Conservation (phyloP, 2,113 vertebrate species). For the Syngnathoides biaculeatus region DNA sequence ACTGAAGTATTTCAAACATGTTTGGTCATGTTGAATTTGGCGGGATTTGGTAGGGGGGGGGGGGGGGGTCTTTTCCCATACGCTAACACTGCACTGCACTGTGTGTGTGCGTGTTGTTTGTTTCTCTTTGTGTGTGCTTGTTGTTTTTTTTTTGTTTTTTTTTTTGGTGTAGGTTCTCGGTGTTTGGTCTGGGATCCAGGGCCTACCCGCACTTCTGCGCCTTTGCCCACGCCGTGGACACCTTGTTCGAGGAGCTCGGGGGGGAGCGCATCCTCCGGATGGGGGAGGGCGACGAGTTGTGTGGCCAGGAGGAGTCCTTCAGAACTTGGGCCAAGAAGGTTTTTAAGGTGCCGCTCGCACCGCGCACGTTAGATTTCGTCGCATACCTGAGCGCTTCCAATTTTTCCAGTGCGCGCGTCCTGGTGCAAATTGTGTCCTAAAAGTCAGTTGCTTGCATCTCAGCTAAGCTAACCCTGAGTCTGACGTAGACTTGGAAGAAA, state of each 20-base stretch:
- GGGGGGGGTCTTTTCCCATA: not conserved
- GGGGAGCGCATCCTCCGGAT: constrained; percentile 96
- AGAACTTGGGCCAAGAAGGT: constrained; percentile 98
- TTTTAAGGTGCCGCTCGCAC: constrained; percentile 79
- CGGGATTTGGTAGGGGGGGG: not conserved
- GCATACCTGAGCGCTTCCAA: too few species aligned
- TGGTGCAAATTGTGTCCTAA: too few species aligned
- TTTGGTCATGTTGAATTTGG: not conserved
- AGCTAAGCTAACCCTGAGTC: too few species aligned
- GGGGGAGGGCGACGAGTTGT: constrained; percentile 96
- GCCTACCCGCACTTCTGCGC: constrained; percentile 98
- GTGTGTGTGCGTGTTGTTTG: not conserved
- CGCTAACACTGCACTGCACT: not conserved
- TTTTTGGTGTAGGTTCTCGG: constrained; percentile 81
- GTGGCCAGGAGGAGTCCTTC: constrained; percentile 96
- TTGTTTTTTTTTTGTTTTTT: not conserved
- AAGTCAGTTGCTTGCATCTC: too few species aligned
- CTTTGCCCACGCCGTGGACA: constrained; percentile 95
- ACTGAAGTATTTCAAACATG: not conserved
- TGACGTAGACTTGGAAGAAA: too few species aligned
- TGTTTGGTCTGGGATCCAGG: constrained; percentile 93
- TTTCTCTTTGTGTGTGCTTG: not conserved
- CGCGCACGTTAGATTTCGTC: not conserved
- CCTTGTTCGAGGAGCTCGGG: constrained; percentile 92
- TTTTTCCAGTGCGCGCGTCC: too few species aligned